phyloP scores from a whole-genome alignment of 2,797 vertebrate genomes.

The Anomalospiza imberbis region DNA sequence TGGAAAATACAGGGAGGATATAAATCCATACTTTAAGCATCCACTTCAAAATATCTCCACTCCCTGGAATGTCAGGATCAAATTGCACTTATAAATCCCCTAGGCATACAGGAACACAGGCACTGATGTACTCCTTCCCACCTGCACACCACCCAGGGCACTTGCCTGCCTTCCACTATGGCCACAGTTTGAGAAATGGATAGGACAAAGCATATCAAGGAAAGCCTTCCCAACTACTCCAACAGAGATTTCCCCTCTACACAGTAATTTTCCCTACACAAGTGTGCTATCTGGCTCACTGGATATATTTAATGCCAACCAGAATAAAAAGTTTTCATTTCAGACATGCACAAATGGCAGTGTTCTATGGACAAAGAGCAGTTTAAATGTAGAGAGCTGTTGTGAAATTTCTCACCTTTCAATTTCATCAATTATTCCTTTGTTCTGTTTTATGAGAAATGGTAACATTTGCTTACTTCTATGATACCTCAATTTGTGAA shows the following conservation, averaged over 20 bases:
- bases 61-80: slow-evolving; percentile 37
- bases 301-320: fast-evolving
- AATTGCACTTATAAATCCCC: slow-evolving; percentile 18
- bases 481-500: not conserved
- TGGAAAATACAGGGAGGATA: slow-evolving; percentile 39
- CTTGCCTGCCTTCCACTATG: not conserved
- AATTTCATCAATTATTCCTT: not conserved
- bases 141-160: not conserved
- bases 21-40: slow-evolving; percentile 15
- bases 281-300: not conserved
- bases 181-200: not conserved
- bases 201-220: not conserved
- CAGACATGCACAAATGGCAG: not conserved
- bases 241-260: not conserved
- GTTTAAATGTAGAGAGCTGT: not conserved
- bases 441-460: not conserved
- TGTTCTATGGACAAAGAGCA: not conserved
- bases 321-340: not conserved
- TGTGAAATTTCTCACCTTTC: not conserved
- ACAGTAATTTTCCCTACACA: not conserved
- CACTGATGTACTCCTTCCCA: not conserved
- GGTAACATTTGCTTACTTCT: not conserved
- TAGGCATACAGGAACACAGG: not conserved
- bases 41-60: slow-evolving; percentile 22
- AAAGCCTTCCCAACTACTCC: not conserved